Percentiles rank a stretch among this genome's conserved stretches.
phyloP scores from a whole-genome alignment of 2,797 vertebrate species.

The Pseudotriccus pelzelni region DNA sequence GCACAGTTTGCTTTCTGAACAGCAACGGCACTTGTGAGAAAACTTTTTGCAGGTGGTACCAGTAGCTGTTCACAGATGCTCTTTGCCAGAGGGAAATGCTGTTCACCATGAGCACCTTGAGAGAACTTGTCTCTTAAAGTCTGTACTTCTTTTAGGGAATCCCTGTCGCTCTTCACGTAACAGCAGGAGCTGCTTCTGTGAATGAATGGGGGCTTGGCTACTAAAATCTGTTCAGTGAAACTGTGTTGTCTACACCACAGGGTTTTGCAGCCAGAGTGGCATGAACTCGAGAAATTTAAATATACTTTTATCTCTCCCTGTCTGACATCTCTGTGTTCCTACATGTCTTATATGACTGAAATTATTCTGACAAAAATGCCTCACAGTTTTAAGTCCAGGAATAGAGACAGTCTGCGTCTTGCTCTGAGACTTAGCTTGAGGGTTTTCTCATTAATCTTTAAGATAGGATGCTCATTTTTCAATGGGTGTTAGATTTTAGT shows the following conservation, averaged over 20 bases:
- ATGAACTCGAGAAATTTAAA: background rate
- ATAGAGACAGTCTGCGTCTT: background rate
- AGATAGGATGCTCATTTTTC: background rate
- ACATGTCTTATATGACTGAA: background rate
- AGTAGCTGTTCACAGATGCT: background rate
- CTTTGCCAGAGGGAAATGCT: background rate
- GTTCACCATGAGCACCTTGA: background rate
- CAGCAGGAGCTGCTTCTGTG: background rate
- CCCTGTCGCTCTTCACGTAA: fast-evolving
- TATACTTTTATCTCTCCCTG: fast-evolving
- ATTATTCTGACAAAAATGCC: background rate
- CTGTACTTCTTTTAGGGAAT: background rate
- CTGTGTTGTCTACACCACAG: fast-evolving
- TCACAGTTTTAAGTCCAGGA: background rate
- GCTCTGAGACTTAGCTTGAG: background rate
- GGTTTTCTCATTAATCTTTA: slow-evolving; percentile 10
- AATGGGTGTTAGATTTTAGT: background rate
- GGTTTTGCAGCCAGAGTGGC: background rate
- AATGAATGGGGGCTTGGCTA: background rate
- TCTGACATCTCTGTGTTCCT: fast-evolving
- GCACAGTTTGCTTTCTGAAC: background rate
- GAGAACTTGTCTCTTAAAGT: background rate
- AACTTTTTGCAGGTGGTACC: background rate
- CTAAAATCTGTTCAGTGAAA: background rate
- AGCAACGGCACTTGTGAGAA: background rate